A percentile compares a stretch with the other conserved stretches of the same genome.
Conservation (phyloP, 53 echinoderm and acorn worm species). For the Astropecten irregularis region DNA sequence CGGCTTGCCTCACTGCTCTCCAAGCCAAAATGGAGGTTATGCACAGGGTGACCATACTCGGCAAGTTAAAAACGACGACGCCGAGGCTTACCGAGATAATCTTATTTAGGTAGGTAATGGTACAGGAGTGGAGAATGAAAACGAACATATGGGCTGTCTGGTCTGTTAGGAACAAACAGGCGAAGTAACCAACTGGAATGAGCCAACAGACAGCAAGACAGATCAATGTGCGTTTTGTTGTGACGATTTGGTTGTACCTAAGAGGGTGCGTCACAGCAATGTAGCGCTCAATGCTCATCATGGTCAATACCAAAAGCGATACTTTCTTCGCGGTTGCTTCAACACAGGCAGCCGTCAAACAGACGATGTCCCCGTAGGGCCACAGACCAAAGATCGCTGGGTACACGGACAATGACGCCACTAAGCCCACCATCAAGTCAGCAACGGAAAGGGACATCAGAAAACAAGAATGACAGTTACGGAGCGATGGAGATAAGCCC, state of each 20-base stretch:
- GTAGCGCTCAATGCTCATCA: conserved; percentile 39
- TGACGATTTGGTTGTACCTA: conserved; percentile 16
- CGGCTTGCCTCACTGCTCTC: neutral
- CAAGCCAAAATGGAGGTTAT: neutral
- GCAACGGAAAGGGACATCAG: conserved; percentile 16
- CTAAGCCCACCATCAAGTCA: neutral
- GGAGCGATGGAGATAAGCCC: neutral
- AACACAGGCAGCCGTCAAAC: neutral
- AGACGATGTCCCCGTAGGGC: conserved; percentile 10
- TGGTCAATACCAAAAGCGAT: conserved; percentile 5
- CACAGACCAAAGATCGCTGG: neutral
- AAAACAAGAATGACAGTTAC: conserved; percentile 16
- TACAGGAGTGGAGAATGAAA: conserved; percentile 11
- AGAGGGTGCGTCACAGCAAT: conserved; percentile 30
- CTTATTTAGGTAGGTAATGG: conserved; percentile 25
- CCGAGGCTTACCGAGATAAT: neutral
- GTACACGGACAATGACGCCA: neutral
- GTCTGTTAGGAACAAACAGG: neutral
- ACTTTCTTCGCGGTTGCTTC: conserved; percentile 16
- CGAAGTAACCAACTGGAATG: neutral
- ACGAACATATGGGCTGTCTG: neutral
- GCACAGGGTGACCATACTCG: conserved; percentile 11
- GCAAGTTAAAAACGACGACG: neutral
- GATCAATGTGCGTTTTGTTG: neutral
- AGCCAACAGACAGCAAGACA: neutral